Conservation (phyloP, 2,888 invertebrate species). For the Leucophenga maculata region DNA sequence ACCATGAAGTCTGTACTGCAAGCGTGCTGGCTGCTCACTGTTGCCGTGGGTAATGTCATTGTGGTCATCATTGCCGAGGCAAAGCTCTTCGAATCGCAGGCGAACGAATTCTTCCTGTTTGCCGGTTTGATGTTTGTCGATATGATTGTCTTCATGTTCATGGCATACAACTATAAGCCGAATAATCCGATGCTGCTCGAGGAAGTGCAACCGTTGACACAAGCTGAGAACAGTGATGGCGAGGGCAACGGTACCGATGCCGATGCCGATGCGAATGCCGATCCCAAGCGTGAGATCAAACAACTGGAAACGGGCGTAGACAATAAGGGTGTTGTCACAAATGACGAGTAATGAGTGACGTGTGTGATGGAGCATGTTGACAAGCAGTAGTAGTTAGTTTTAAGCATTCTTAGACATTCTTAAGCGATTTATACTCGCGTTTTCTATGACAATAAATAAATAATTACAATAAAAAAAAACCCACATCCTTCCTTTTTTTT, state of each 20-base stretch:
- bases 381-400: background rate
- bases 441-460: slow-evolving; percentile 50
- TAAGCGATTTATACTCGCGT: slow-evolving; percentile 45
- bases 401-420: background rate
- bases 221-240: background rate
- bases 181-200: slow-evolving; percentile 54
- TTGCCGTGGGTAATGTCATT: slow-evolving; percentile 93
- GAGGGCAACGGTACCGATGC: background rate
- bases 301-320: slow-evolving; percentile 49
- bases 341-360: slow-evolving; percentile 46
- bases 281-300: slow-evolving; percentile 36
- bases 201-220: slow-evolving; percentile 50
- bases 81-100: slow-evolving; percentile 83
- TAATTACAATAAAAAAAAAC: slow-evolving; percentile 41
- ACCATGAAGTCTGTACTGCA: slow-evolving; percentile 96
- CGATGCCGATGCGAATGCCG: background rate
- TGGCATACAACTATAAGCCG: slow-evolving; percentile 84
- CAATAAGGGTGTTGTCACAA: slow-evolving; percentile 53
- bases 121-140: slow-evolving; percentile 89
- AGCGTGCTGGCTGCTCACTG: slow-evolving; percentile 94
- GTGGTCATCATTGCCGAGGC: slow-evolving; percentile 91
- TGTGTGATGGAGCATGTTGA: background rate
- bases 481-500: slow-evolving; percentile 24
- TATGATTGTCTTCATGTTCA: slow-evolving; percentile 85
- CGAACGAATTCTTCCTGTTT: slow-evolving; percentile 90